Percentiles rank a stretch among this genome's conserved stretches.
phyloP scores from a whole-genome alignment of 2,888 invertebrate genomes.

The Eumerus sabulonum region DNA sequence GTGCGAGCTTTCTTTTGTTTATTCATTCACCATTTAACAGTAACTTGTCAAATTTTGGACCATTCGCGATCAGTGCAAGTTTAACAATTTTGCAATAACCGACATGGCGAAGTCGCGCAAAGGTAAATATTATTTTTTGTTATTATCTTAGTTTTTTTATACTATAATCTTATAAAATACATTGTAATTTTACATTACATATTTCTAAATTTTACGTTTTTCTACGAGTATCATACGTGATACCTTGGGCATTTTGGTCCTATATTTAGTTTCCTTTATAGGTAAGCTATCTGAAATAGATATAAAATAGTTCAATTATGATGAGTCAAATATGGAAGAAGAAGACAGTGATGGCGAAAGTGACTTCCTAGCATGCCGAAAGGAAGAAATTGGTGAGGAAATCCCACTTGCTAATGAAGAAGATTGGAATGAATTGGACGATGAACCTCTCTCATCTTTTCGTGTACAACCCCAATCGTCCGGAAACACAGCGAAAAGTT shows the following conservation, averaged over 20 bases:
- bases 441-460: constrained; percentile 9
- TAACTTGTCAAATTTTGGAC: neutral
- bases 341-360: constrained; percentile 2
- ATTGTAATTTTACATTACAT: neutral
- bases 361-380: neutral
- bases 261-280: neutral
- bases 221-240: neutral
- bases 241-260: neutral
- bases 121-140: neutral
- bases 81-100: neutral
- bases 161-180: constrained; percentile 1
- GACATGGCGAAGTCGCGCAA: constrained; percentile 8
- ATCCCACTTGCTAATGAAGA: neutral
- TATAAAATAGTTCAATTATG: constrained; percentile 1
- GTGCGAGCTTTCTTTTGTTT: neutral
- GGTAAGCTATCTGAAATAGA: neutral
- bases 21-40: neutral
- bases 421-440: constrained; percentile 8
- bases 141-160: neutral
- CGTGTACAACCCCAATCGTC: constrained; percentile 7
- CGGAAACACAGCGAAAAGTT: constrained; percentile 13
- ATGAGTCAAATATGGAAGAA: neutral
- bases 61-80: constrained; percentile 3
- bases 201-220: constrained; percentile 1
- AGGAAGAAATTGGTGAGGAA: constrained; percentile 1